Base-by-base conservation (phyloP, 2,888 invertebrate species). In the Diplolepis rosae region DNA sequence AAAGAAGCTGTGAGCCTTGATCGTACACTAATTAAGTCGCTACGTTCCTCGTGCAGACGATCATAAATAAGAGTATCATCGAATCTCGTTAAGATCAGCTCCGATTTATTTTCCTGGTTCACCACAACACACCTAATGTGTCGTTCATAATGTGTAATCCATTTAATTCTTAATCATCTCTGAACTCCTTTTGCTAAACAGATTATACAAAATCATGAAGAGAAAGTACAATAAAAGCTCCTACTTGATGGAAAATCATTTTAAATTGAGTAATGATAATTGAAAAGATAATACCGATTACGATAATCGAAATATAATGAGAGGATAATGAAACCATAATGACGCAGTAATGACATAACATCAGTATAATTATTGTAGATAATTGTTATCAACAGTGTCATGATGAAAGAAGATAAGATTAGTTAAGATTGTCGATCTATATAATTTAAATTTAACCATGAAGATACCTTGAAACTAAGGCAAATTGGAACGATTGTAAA, bases 1-100 rank as follows among this genome's bases (percentile, higher is more conserved):
- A 78, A 71, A 76, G 65, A 73, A 70, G 68, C 65, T 70, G 68
- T 61, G 32, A 73, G 72, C 73, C 78, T 77, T 76, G 76, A 71
- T 72, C 67, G 69, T 61, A 48, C 71, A 72, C 72, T 72, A 70
- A 74, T 72, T 74, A 71, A 50, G 70, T 50, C 69, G 66, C 51
- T 61, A 54, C 22, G 54, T 54, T 73, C 52, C 65, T 72, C 51
- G 54, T 52, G 39, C 65, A 48, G 65, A 50, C 35, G 54, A 24
- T 72, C 66, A 67, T 74, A 71, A 74, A 71, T 72, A 70, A 72
- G 69, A 76, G 69, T 70, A 76, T 76, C 72, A 48, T 69, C 70
- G 71, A 22, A 45, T 32, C 28, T 35, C 65, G 35, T 52, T 39
- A 52, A 42, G 70, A 74, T 73, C 70, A 68, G 61, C 70, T 54